Evolutionary conservation across 2,113 vertebrate genomes (phyloP), one percentile per base, ranked within the genome.

Genomic region (Columba livia): DNA sequence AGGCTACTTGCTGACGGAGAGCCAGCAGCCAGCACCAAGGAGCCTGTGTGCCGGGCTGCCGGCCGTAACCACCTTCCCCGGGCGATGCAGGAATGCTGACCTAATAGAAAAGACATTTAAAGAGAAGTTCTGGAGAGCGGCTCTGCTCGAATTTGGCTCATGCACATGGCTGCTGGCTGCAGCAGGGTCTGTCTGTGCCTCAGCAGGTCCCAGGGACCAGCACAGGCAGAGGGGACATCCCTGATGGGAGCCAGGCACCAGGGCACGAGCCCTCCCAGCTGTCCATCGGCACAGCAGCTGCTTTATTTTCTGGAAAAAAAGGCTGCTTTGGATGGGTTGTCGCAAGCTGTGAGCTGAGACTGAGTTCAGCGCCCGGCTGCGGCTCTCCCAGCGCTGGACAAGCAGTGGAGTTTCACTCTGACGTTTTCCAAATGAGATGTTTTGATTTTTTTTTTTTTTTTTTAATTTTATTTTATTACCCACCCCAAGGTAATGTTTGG

Each of bases 61-160:
- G 90, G 51, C 90, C 20, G 36, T 94, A 95, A 97, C 95, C 92
- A 96, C 96, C 96, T 94, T 97, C 95, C 94, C 94, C 5, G 74
- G 71, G 85, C 54, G 28, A 89, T 15, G 10, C 74, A 94, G 92
- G 95, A 97, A 96, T 95, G 95, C 92, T 97, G 95, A 97, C 92
- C 95, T 97, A 96, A 95, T 96, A 95, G 92, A 95, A 94, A 75
- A 94, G 90, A 93, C 92, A 97, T 97, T 90, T 96, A 91, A 96
- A 96, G 50, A 83, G 66, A 38, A 90, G 82, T 88, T 97, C 86
- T 94, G 80, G 93, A 93, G 83, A 67, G 83, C 16, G 1, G 62
- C 80, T 88, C 25, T 2, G 75, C 83, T 92, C 15, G 0, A 26
- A 19, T 54, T 84, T 10, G 4, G 64, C 75, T 88, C 60, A 40